Percentiles rank a stretch among this genome's conserved stretches.
These are phyloP conservation scores for Haliclona indistincta DNA, from an alignment of 37 sponge, comb jelly and placozoan species.

Conservation along the genomic window DNA sequence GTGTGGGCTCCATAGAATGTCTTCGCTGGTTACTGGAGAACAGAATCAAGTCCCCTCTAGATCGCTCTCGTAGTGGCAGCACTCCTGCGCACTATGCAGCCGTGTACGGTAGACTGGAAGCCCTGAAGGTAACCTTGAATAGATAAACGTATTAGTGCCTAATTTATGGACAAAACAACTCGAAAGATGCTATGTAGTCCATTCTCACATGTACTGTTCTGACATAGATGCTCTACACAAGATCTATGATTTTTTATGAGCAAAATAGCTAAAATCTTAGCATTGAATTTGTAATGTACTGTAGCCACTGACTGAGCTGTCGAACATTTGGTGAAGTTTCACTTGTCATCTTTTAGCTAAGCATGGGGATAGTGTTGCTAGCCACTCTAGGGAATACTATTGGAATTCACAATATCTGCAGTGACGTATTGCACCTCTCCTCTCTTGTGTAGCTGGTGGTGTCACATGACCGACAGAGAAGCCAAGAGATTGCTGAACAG, in stretches of 20 bases:
- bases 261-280: not conserved
- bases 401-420: no score
- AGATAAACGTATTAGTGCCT: no score
- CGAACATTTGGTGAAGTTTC: no score
- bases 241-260: not conserved
- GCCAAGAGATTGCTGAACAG: slow-evolving; percentile 27
- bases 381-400: no score
- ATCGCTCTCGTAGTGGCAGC: slow-evolving; percentile 55
- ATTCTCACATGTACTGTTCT: not conserved
- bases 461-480: slow-evolving; percentile 9
- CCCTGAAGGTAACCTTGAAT: slow-evolving; percentile 57
- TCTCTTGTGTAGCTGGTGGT: slow-evolving; percentile 22
- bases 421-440: no score
- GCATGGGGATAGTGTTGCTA: not conserved
- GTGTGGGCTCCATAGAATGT: slow-evolving; percentile 32
- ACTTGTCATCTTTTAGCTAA: not conserved
- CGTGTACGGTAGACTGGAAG: slow-evolving; percentile 55
- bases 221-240: no score
- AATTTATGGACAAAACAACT: not conserved
- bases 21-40: slow-evolving; percentile 52
- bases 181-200: not conserved
- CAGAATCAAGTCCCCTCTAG: not conserved
- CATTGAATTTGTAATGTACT: no score
- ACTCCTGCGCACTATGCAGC: slow-evolving; percentile 87
- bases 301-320: no score